phyloP scores from a whole-genome alignment of 2,888 invertebrate genomes.

The Drosophila mayaguana region DNA sequence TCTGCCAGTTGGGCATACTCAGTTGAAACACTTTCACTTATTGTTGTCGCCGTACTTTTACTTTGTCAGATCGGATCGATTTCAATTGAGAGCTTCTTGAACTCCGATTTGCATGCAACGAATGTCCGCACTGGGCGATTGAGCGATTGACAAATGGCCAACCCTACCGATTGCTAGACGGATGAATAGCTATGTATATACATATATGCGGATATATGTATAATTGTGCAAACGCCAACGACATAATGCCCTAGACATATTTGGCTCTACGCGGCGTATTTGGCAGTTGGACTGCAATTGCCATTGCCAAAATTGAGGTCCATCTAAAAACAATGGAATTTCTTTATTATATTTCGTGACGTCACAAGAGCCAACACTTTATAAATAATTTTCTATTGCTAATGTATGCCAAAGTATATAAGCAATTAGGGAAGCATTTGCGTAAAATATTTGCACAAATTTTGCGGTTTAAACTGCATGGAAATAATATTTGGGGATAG shows the following conservation, averaged over 20 bases:
- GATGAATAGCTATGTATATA: not conserved
- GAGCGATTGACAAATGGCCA: conserved; percentile 23
- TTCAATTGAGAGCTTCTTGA: conserved; percentile 35
- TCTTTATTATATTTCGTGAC: conserved; percentile 9
- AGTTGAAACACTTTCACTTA: not conserved
- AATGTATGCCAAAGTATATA: not conserved
- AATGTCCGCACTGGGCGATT: conserved; percentile 32
- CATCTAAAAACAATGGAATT: conserved; percentile 31
- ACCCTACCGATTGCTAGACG: not conserved
- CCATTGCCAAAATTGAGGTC: conserved; percentile 43
- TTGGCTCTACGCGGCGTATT: conserved; percentile 30
- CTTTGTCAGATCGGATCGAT: conserved; percentile 20
- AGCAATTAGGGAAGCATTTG: conserved; percentile 1
- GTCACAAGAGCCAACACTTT: conserved; percentile 5
- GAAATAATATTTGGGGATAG: not conserved
- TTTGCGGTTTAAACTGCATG: not conserved
- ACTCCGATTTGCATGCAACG: conserved; percentile 48
- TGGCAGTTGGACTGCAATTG: conserved; percentile 49
- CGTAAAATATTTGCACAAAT: not conserved
- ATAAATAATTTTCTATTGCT: not conserved
- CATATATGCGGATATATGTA: not conserved
- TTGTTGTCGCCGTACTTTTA: conserved; percentile 13
- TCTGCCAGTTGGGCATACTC: not conserved
- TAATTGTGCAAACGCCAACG: conserved; percentile 37
- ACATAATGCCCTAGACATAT: conserved; percentile 47